Evolutionary conservation across 2,113 vertebrate species (phyloP).

Genomic region (Genyomyrus donnyi): DNA sequence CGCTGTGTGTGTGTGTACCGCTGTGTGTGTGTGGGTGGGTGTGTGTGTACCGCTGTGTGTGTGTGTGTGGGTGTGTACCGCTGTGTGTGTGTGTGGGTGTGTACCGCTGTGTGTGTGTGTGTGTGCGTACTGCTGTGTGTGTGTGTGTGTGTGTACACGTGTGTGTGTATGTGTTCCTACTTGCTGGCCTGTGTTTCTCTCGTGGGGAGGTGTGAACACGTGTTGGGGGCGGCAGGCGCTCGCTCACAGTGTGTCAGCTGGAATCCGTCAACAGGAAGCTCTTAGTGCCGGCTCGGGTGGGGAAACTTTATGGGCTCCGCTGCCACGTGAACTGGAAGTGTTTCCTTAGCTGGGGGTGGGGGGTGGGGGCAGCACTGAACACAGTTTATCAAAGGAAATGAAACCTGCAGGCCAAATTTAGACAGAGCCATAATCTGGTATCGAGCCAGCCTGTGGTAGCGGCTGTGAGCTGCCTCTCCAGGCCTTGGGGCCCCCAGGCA

Average conservation of each 20-base stretch:
- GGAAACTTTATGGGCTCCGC: neutral
- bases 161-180: neutral
- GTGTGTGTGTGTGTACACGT: accelerated
- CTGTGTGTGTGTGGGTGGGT: neutral
- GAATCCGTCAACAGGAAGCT: neutral
- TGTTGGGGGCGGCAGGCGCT: neutral
- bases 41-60: neutral
- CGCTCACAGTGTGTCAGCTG: neutral
- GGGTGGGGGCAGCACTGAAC: neutral
- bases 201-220: neutral
- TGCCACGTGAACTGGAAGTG: neutral
- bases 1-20: neutral
- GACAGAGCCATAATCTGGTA: constrained; percentile 16
- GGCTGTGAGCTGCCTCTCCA: neutral
- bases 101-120: no score
- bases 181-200: neutral
- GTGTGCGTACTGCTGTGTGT: neutral
- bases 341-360: neutral
- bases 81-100: neutral
- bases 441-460: neutral
- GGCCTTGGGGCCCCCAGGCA: neutral
- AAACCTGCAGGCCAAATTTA: constrained; percentile 20
- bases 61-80: no score
- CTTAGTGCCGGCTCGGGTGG: neutral
- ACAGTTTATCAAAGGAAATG: constrained; percentile 20